These are phyloP conservation scores for Ciconia stormi DNA, from an alignment of 2,113 vertebrate species.

Conservation along the genomic window DNA sequence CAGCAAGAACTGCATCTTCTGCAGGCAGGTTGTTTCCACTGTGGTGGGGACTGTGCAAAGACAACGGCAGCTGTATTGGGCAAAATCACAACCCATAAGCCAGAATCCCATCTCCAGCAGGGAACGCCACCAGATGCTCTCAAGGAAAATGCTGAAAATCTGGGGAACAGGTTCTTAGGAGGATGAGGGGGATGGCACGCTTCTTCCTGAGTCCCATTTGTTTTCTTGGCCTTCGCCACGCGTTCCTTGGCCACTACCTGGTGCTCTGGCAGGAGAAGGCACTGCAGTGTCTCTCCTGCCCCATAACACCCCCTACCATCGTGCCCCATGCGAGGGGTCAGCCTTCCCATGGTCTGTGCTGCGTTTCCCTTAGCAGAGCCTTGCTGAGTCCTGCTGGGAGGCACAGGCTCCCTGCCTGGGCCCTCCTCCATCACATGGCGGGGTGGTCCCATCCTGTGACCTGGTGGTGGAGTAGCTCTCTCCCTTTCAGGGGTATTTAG, in stretches of 20 bases:
- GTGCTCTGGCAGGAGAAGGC: neutral
- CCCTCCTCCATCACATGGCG: neutral
- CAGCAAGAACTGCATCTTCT: rapidly evolving
- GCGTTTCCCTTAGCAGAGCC: neutral
- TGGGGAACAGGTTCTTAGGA: neutral
- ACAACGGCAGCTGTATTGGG: neutral
- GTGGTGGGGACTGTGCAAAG: neutral
- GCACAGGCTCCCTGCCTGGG: neutral
- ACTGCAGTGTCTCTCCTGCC: rapidly evolving
- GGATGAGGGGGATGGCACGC: neutral
- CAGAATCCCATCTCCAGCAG: neutral
- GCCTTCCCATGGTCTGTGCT: neutral
- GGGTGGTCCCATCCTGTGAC: neutral
- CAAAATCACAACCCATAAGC: neutral
- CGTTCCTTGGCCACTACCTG: neutral
- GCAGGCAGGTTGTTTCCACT: neutral
- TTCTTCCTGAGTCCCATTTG: neutral
- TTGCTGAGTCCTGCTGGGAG: neutral
- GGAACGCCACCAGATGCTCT: neutral
- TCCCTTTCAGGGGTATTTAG: neutral
- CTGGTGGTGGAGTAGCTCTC: neutral
- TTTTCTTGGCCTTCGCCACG: neutral
- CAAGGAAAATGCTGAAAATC: neutral
- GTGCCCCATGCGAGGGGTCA: rapidly evolving
- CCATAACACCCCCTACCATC: neutral